Evolutionary conservation across 2,888 invertebrate species (phyloP).

Genomic region (Cinara cedri): DNA sequence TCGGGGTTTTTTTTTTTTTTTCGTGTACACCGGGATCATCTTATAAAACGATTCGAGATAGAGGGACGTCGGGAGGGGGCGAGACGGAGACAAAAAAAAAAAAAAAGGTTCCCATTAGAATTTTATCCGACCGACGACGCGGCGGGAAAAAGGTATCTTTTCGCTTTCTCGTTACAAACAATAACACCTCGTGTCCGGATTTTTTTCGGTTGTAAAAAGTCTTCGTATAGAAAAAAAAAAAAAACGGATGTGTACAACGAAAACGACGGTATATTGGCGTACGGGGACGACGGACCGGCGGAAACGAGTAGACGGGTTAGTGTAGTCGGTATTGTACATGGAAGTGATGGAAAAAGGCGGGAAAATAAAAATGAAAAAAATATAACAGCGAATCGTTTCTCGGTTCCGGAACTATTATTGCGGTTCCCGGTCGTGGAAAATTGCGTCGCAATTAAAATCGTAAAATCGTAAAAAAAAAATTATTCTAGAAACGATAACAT

Average conservation of each 20-base stretch:
- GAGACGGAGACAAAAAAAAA: too few species aligned
- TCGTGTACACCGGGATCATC: not conserved
- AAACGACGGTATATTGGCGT: not conserved
- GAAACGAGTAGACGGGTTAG: not conserved
- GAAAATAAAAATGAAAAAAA: too few species aligned
- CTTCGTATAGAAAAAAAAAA: too few species aligned
- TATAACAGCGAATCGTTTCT: constrained; percentile 8
- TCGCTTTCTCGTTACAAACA: constrained; percentile 1
- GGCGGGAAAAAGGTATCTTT: constrained; percentile 36
- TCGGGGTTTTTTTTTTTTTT: constrained; percentile 16
- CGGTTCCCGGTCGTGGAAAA: not conserved
- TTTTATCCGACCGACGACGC: constrained; percentile 23
- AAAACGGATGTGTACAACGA: constrained; percentile 16
- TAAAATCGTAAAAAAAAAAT: too few species aligned
- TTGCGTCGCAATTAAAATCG: too few species aligned
- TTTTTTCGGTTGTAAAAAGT: constrained; percentile 13
- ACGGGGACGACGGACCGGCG: not conserved
- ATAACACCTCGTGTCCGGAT: constrained; percentile 23
- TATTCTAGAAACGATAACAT: too few species aligned
- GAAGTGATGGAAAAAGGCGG: not conserved
- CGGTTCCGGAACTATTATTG: not conserved
- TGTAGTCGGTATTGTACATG: not conserved
- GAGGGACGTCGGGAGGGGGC: too few species aligned
- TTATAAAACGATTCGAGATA: not conserved
- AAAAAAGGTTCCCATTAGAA: constrained; percentile 31